Conservation (phyloP, 2,113 vertebrate genomes). For the Oncorhynchus nerka region DNA sequence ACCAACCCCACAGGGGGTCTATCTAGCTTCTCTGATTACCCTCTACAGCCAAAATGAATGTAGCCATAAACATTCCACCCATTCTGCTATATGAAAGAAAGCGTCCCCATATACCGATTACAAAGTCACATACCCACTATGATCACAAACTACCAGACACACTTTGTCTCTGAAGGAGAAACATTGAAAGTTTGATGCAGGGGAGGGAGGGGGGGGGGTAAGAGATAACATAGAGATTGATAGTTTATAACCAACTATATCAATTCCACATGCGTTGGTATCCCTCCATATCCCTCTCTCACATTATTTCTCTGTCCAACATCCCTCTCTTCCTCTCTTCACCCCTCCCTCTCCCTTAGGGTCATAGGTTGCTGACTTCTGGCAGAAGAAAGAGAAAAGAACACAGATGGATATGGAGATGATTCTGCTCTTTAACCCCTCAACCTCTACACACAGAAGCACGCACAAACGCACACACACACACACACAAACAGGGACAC, state of each 20-base stretch:
- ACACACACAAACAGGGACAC: background rate
- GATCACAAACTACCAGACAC: too few relatives aligned
- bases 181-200: conserved; percentile 17
- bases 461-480: too few relatives aligned
- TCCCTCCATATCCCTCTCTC: background rate
- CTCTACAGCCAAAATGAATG: too few relatives aligned
- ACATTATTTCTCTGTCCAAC: conserved; percentile 25
- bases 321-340: conserved; percentile 66
- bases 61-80: conserved; percentile 41
- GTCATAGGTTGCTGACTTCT: conserved; percentile 24
- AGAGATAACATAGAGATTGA: background rate
- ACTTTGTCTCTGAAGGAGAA: conserved; percentile 17
- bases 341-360: conserved; percentile 59
- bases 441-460: background rate
- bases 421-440: conserved; percentile 11
- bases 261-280: too few relatives aligned
- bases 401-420: conserved; percentile 17
- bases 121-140: conserved; percentile 28
- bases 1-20: conserved; percentile 34
- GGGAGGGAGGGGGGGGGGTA: background rate
- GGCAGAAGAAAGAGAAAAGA: conserved; percentile 11
- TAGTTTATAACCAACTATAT: too few relatives aligned
- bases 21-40: conserved; percentile 34
- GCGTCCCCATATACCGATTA: conserved; percentile 11
- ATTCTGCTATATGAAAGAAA: conserved; percentile 33